Base-by-base conservation (phyloP, 1,140 invertebrate genomes). In the Glossosoma conforme region DNA sequence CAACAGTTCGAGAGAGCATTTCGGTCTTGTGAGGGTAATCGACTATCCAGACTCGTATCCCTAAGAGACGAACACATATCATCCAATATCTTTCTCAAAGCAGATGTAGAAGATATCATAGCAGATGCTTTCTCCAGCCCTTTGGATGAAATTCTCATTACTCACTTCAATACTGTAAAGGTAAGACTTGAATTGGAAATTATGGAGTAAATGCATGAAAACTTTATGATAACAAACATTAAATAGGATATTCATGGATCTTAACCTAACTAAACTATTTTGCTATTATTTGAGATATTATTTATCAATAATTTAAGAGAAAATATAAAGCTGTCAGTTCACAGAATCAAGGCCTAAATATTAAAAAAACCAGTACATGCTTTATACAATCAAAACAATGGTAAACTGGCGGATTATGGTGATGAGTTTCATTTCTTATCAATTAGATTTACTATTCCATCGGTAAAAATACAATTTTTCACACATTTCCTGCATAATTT, bases 131-230 rank as follows among this genome's bases (percentile, higher is more conserved):
- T 93, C 52, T 70, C 83, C 37, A 65, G 79, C 18, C 87, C 89
- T 5, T 74, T 91, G 40, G 85, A 91, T 65, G 91, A 94, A 62
- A 74, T 95, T 19, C 80, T 93, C 22, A 74, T 82, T 45, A 77
- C 77, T 33, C 90, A 96, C 68, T 72, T 95, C n/a, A 85, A 84
- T 53, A 74, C 57, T 64, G 69, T 66, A 42, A 76, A 70, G 63
- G 75, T 77, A 62, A 63, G 61, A 64, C 3, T 42, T 3, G n/a
- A 6, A 28, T 8, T 8, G n/a, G 6, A 28, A 6, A n/a, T 8
- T 6, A 28, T 28, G 6, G n/a, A 28, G n/a, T 8, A 28, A 28
- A 28, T 28, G n/a, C 25, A 28, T 28, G 6, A 8, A 6, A 8
- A 28, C 25, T 8, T 28, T 6, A 28, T 8, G n/a, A 8, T 28